Evolutionary conservation across 2,888 invertebrate species (phyloP).

Genomic region (Emmelina monodactyla): DNA sequence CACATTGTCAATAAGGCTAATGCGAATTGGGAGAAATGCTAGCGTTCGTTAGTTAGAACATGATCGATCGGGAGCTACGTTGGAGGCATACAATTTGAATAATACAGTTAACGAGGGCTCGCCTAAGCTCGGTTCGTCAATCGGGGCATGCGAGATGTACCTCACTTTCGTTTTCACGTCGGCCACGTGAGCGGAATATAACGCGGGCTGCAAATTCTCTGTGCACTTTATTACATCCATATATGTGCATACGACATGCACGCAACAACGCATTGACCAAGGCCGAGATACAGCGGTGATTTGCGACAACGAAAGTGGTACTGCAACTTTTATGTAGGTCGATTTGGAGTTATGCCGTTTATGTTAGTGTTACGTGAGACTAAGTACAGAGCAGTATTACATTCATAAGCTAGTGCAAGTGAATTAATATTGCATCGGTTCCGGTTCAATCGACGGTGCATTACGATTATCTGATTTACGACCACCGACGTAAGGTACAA

Average conservation of each 20-base stretch:
- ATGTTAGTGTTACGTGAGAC: conserved; percentile 51
- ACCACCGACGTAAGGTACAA: too few species aligned
- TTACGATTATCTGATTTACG: too few species aligned
- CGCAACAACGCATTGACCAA: conserved; percentile 62
- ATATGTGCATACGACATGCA: conserved; percentile 61
- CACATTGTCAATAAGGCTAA: too few species aligned
- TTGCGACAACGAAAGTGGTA: conserved; percentile 65
- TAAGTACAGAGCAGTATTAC: conserved; percentile 17
- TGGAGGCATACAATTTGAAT: conserved; percentile 42
- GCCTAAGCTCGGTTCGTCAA: conserved; percentile 48
- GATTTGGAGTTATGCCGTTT: conserved; percentile 41
- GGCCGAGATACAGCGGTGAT: conserved; percentile 61
- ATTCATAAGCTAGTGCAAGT: background rate
- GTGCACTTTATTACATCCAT: conserved; percentile 59
- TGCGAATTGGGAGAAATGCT: too few species aligned
- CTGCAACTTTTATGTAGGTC: conserved; percentile 62
- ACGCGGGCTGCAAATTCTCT: conserved; percentile 54
- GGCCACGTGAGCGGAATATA: conserved; percentile 53
- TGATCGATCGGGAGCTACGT: conserved; percentile 33
- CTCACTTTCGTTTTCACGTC: conserved; percentile 56
- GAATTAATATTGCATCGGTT: too few species aligned
- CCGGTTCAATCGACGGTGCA: too few species aligned
- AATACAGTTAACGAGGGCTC: conserved; percentile 51
- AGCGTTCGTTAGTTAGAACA: conserved; percentile 18
- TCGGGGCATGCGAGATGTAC: conserved; percentile 51